Percentiles rank a stretch among this genome's conserved stretches.
phyloP scores from a whole-genome alignment of 2,113 vertebrate species.

The Sciurus niger region DNA sequence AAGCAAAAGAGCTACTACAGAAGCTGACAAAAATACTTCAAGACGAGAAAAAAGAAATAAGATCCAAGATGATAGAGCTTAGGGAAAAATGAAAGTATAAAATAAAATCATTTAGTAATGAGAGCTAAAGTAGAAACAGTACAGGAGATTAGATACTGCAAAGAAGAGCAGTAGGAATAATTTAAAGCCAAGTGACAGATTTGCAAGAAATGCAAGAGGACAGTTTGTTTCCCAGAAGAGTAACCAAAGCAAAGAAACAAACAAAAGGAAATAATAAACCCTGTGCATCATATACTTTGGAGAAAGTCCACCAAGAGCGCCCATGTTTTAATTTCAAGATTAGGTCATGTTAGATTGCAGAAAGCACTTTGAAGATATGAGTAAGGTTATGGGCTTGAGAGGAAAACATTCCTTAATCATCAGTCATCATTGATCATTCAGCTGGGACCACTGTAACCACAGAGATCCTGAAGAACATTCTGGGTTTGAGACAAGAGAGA shows the following conservation, averaged over 20 bases:
- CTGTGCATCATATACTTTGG: not conserved
- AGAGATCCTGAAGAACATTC: not conserved
- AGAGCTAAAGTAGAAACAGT: not conserved
- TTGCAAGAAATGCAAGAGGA: not conserved
- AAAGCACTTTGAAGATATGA: not conserved
- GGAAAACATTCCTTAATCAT: not conserved
- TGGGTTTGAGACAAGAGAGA: not conserved
- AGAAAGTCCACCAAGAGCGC: not conserved
- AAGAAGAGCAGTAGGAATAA: too few relatives aligned
- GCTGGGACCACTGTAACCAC: not conserved
- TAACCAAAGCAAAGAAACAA: not conserved
- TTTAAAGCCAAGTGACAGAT: not conserved
- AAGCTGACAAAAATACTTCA: not conserved
- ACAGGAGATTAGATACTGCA: not conserved
- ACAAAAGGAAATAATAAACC: not conserved
- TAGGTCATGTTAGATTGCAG: not conserved
- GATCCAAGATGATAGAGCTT: not conserved
- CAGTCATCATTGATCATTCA: not conserved
- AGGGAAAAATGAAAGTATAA: not conserved
- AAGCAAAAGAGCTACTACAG: not conserved
- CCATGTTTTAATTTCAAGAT: not conserved
- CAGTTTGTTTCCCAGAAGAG: not conserved
- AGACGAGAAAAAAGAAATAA: not conserved
- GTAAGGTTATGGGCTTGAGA: not conserved
- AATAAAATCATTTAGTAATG: not conserved